Evolutionary conservation across 2,888 invertebrate species (phyloP).

Genomic region (Erannis defoliaria): DNA sequence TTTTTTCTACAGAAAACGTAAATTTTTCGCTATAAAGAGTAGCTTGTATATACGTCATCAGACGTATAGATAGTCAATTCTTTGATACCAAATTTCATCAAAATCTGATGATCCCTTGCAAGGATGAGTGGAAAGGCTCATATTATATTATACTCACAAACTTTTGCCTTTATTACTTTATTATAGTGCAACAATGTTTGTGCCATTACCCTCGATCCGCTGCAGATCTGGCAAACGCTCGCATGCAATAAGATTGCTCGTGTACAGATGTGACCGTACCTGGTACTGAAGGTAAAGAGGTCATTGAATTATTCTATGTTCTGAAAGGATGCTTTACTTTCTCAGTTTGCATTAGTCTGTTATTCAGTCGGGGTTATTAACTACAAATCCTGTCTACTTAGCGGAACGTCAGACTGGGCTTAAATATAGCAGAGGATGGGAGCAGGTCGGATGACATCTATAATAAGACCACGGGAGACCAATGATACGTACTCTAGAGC

Average conservation of each 20-base stretch:
- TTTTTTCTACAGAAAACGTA: no score
- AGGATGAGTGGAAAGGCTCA: not conserved
- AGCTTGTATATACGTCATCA: no score
- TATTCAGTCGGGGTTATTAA: conserved; percentile 55
- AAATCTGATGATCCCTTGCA: not conserved
- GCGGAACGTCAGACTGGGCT: conserved; percentile 70
- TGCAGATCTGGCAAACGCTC: conserved; percentile 18
- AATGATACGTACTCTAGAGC: conserved; percentile 73
- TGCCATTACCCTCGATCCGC: conserved; percentile 4
- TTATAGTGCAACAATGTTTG: not conserved
- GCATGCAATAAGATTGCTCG: not conserved
- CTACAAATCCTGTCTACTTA: conserved; percentile 63
- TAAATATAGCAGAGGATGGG: conserved; percentile 85
- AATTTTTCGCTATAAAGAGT: no score
- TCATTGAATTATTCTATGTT: conserved; percentile 23
- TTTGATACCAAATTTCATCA: not conserved
- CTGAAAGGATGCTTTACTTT: conserved; percentile 20
- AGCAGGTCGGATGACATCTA: conserved; percentile 86
- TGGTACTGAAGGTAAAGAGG: conserved; percentile 19
- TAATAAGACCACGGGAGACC: conserved; percentile 84
- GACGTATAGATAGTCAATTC: no score
- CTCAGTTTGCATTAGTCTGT: not conserved
- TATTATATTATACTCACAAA: not conserved
- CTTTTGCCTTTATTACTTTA: not conserved
- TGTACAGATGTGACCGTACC: conserved; percentile 12